phyloP scores from a whole-genome alignment of 2,113 vertebrate genomes.

The Atractosteus spatula region DNA sequence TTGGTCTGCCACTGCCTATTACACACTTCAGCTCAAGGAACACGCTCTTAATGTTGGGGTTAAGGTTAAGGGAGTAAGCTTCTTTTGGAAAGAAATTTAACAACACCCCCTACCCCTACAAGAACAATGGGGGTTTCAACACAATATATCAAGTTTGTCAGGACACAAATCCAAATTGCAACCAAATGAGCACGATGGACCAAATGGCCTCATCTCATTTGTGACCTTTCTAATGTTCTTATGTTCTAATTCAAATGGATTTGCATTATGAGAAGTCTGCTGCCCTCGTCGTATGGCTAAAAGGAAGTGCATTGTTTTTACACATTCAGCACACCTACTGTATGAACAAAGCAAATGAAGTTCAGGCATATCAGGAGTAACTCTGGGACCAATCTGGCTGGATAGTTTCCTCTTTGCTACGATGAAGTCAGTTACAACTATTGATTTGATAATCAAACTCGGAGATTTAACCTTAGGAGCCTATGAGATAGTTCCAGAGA shows the following conservation, averaged over 20 bases:
- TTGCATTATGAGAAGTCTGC: no score
- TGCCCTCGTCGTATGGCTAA: no score
- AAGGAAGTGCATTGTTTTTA: no score
- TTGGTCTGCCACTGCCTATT: slow-evolving; percentile 69
- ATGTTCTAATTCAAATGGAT: no score
- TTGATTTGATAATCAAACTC: slow-evolving; percentile 67
- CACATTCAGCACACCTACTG: no score
- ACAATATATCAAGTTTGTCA: slow-evolving; percentile 31
- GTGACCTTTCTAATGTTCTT: no score
- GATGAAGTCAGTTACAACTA: slow-evolving; percentile 72
- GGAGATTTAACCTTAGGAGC: slow-evolving; percentile 62
- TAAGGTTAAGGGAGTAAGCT: slow-evolving; percentile 56
- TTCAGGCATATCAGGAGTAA: slow-evolving; percentile 43
- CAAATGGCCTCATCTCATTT: slow-evolving; percentile 14
- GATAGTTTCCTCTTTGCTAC: slow-evolving; percentile 55
- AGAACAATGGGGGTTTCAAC: slow-evolving; percentile 58
- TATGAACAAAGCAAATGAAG: background rate
- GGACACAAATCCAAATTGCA: no score
- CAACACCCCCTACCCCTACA: slow-evolving; percentile 47
- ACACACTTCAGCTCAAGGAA: slow-evolving; percentile 65
- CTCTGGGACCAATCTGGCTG: slow-evolving; percentile 49
- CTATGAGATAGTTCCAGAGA: slow-evolving; percentile 61
- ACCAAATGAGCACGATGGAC: slow-evolving; percentile 34
- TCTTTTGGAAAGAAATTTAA: slow-evolving; percentile 49
- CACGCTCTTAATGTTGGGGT: slow-evolving; percentile 20